Conservation (phyloP, 2,113 vertebrate genomes). For the Diphyllodes magnificus region DNA sequence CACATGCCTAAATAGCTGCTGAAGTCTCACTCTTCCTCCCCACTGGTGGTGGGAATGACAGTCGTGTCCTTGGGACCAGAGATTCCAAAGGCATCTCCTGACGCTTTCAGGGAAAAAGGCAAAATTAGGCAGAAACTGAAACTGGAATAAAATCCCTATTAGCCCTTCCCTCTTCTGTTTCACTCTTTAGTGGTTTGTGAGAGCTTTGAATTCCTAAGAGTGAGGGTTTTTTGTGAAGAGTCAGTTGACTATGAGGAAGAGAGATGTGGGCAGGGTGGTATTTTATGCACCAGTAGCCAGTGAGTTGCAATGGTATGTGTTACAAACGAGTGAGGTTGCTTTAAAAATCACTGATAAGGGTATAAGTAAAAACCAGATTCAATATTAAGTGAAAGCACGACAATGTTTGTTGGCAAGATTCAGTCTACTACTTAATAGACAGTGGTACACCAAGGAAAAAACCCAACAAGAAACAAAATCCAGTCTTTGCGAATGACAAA, state of each 20-base stretch:
- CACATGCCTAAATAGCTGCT: background rate
- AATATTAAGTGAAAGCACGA: accelerated
- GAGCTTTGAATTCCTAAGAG: background rate
- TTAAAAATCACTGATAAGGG: background rate
- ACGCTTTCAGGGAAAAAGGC: background rate
- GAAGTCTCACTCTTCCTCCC: background rate
- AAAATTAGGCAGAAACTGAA: background rate
- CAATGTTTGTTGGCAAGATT: background rate
- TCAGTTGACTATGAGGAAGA: background rate
- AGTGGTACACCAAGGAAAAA: background rate
- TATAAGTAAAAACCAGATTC: background rate
- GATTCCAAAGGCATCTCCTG: background rate
- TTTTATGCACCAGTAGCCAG: background rate
- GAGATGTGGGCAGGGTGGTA: background rate
- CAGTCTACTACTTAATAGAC: background rate
- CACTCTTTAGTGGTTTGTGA: background rate
- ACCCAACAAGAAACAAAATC: background rate
- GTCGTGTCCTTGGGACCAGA: background rate
- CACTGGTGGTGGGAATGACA: background rate
- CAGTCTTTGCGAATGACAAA: background rate
- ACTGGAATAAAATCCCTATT: background rate
- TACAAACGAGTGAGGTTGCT: background rate
- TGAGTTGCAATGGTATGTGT: background rate
- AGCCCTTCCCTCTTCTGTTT: background rate
- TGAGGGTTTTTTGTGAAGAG: background rate